A percentile compares a stretch with the other conserved stretches of the same genome.
These are phyloP conservation scores for Daubentonia madagascariensis DNA, from an alignment of 2,113 vertebrate species.

Conservation along the genomic window DNA sequence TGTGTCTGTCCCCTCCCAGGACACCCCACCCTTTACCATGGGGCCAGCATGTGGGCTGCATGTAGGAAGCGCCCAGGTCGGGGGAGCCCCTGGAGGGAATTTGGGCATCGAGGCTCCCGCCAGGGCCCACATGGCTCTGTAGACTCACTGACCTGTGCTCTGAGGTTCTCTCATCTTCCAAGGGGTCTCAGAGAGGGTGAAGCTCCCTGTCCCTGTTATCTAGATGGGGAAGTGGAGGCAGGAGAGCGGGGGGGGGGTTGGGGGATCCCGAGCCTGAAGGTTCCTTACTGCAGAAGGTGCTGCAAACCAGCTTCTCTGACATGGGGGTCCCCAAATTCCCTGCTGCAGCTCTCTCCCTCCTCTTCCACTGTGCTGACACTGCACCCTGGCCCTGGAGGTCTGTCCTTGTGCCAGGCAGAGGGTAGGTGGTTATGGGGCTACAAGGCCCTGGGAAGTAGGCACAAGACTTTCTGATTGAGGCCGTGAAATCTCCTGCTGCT, in stretches of 20 bases:
- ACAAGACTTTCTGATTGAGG: not conserved
- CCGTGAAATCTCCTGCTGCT: not conserved
- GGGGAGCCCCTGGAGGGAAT: not conserved
- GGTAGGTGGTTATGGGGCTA: not conserved
- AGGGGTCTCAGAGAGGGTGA: not conserved
- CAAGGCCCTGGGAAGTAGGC: not conserved
- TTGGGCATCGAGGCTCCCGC: accelerated
- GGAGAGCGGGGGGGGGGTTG: not conserved
- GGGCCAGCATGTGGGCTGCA: not conserved
- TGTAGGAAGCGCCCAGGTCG: not conserved
- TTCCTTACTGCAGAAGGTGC: not conserved
- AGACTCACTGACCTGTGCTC: not conserved
- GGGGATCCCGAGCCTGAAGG: not conserved
- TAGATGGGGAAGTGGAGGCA: not conserved
- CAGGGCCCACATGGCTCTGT: not conserved
- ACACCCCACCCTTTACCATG: not conserved
- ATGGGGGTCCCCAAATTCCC: not conserved
- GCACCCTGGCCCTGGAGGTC: not conserved
- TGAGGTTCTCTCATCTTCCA: not conserved
- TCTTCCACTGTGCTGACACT: accelerated
- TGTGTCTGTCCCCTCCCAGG: not conserved
- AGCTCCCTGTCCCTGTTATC: not conserved
- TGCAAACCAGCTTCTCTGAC: not conserved
- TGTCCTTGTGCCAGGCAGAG: too few species aligned
- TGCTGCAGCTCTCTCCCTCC: not conserved